Percentiles rank a stretch among this genome's conserved stretches.
phyloP scores from a whole-genome alignment of 2,113 vertebrate species.

The Periophthalmodon schlosseri region DNA sequence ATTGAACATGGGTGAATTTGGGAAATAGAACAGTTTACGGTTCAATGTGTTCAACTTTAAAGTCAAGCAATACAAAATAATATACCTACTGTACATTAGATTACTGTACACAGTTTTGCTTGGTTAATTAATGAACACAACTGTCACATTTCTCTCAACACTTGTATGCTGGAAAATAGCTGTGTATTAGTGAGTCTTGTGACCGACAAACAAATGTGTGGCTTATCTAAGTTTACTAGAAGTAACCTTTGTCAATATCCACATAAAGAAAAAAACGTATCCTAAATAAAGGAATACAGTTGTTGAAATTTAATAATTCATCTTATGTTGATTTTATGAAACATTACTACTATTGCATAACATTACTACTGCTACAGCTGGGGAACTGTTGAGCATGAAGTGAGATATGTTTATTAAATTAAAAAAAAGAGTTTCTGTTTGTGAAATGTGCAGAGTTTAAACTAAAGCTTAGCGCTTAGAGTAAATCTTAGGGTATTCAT shows the following conservation, averaged over 20 bases:
- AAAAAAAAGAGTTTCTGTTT: too few species aligned
- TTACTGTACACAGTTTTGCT: background rate
- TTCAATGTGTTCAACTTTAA: background rate
- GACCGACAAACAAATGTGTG: constrained; percentile 43
- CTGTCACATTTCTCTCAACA: constrained; percentile 24
- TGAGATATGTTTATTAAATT: background rate
- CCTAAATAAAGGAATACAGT: background rate
- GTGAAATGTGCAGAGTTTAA: too few species aligned
- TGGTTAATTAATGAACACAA: background rate
- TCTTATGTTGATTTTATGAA: background rate
- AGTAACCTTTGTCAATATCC: background rate
- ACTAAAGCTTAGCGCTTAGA: too few species aligned
- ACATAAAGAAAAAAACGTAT: background rate
- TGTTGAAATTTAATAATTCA: background rate
- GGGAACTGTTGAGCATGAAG: background rate
- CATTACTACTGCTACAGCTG: background rate
- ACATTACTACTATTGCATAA: too few species aligned
- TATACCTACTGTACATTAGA: too few species aligned
- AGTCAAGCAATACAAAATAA: too few species aligned
- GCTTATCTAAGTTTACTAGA: too few species aligned
- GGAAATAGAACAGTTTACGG: background rate
- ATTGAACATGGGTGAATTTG: background rate
- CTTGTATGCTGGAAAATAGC: constrained; percentile 59
- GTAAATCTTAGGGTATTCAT: too few species aligned
- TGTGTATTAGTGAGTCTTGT: constrained; percentile 36